phyloP scores from a whole-genome alignment of 2,888 invertebrate species.

The Drosophila paranaensis region DNA sequence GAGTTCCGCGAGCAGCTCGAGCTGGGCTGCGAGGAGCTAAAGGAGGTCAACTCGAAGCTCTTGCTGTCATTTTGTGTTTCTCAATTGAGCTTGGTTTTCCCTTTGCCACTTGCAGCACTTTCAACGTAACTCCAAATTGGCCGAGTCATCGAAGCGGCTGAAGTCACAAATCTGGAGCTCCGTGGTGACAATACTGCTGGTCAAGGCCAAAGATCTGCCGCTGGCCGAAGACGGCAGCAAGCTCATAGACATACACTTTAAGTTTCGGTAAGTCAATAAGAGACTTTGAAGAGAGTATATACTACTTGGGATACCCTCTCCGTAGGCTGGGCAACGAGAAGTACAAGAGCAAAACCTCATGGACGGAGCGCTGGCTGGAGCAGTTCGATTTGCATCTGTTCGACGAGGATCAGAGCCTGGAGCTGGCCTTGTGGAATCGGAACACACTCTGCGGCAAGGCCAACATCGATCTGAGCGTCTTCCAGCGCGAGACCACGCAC shows the following conservation, averaged over 20 bases:
- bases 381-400: constrained; percentile 98
- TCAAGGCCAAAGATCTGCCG: constrained; percentile 96
- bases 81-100: constrained; percentile 9
- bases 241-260: constrained; percentile 96
- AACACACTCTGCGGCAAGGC: constrained; percentile 87
- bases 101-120: constrained; percentile 87
- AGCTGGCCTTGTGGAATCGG: constrained; percentile 92
- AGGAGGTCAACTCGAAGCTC: constrained; percentile 65
- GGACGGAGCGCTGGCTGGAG: constrained; percentile 97
- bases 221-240: constrained; percentile 94
- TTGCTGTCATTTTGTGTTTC: not conserved
- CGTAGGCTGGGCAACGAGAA: constrained; percentile 97
- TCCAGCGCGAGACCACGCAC: constrained; percentile 96
- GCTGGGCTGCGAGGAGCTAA: constrained; percentile 65
- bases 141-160: constrained; percentile 92
- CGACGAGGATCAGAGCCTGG: constrained; percentile 96
- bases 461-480: constrained; percentile 91
- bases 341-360: constrained; percentile 96
- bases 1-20: constrained; percentile 66
- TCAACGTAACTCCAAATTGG: constrained; percentile 90
- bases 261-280: constrained; percentile 91
- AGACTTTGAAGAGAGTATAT: not conserved
- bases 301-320: accelerated
- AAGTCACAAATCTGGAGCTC: constrained; percentile 99
- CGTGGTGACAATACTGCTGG: constrained; percentile 97